Percentiles rank a stretch among this genome's conserved stretches.
Conservation (phyloP, 23 tunicate genomes). For the Trididemnum clinides region DNA sequence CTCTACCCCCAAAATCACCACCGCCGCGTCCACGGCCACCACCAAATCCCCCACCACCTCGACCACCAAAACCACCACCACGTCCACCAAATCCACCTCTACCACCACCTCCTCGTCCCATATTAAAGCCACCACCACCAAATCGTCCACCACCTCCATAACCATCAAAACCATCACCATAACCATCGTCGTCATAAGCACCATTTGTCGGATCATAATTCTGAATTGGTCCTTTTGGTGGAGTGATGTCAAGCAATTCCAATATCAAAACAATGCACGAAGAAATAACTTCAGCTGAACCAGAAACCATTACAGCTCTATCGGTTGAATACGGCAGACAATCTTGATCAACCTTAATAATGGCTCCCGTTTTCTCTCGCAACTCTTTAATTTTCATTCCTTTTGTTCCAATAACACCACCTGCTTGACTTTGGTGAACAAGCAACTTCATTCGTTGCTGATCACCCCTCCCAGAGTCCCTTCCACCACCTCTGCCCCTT, state of each 20-base stretch:
- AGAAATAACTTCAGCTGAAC: conserved; percentile 79
- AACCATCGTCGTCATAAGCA: no score
- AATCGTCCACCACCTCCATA: no score
- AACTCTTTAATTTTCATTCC: conserved; percentile 89
- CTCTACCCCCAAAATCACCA: conserved; percentile 59
- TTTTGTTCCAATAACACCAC: conserved; percentile 80
- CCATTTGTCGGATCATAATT: conserved; percentile 70
- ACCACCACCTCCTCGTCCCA: no score
- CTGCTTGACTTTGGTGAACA: conserved; percentile 94
- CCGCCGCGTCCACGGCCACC: conserved; percentile 54
- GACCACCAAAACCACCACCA: conserved; percentile 47
- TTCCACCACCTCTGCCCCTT: conserved; percentile 6
- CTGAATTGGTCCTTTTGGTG: conserved; percentile 84
- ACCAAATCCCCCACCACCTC: conserved; percentile 51
- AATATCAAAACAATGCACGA: conserved; percentile 80
- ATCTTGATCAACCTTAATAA: conserved; percentile 81
- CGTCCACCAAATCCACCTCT: conserved; percentile 27
- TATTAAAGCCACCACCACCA: conserved; percentile 39
- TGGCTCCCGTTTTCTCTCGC: conserved; percentile 88
- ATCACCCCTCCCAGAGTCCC: conserved; percentile 15
- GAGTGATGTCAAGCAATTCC: conserved; percentile 73
- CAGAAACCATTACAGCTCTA: conserved; percentile 71
- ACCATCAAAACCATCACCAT: conserved; percentile 38
- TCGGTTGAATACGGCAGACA: conserved; percentile 83
- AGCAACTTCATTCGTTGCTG: conserved; percentile 59